Evolutionary conservation across 2,797 vertebrate genomes (phyloP).

Genomic region (Chelonia mydas): DNA sequence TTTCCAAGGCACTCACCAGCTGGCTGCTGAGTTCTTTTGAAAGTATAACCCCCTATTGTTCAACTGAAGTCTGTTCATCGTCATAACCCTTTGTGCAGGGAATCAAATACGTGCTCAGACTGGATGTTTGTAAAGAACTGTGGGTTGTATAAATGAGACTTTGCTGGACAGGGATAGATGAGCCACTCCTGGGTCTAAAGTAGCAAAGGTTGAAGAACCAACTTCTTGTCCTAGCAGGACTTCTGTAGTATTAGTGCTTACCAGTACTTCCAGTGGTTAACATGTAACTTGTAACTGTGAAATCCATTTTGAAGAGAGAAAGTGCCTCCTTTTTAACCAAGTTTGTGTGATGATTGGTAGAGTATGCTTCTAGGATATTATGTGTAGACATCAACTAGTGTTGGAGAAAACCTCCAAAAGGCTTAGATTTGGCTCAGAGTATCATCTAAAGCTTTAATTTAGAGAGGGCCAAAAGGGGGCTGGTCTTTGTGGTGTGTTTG

Average conservation of each 20-base stretch:
- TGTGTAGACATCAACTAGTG: background rate
- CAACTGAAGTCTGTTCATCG: background rate
- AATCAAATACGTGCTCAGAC: background rate
- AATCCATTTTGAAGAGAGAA: conserved; percentile 51
- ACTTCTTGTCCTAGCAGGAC: no score
- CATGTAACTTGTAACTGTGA: conserved; percentile 53
- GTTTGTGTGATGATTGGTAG: conserved; percentile 3
- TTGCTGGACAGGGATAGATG: no score
- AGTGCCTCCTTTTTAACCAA: conserved; percentile 43
- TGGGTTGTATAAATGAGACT: no score
- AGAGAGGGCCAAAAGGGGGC: background rate
- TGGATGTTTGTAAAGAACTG: no score
- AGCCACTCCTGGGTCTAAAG: no score
- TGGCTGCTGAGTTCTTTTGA: background rate
- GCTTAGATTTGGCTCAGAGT: background rate
- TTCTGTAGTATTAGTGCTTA: background rate
- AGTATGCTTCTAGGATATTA: background rate
- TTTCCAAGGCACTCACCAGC: background rate
- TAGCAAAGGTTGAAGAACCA: no score
- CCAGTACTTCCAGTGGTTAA: conserved; percentile 47
- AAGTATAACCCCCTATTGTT: background rate
- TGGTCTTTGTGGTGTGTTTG: background rate
- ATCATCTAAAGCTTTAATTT: background rate
- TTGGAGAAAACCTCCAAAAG: background rate
- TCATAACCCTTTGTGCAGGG: background rate